Evolutionary conservation across 30 jellyfish, hydroid and myxozoan genomes (phyloP).

Genomic region (Phacellophora camtschatica): DNA sequence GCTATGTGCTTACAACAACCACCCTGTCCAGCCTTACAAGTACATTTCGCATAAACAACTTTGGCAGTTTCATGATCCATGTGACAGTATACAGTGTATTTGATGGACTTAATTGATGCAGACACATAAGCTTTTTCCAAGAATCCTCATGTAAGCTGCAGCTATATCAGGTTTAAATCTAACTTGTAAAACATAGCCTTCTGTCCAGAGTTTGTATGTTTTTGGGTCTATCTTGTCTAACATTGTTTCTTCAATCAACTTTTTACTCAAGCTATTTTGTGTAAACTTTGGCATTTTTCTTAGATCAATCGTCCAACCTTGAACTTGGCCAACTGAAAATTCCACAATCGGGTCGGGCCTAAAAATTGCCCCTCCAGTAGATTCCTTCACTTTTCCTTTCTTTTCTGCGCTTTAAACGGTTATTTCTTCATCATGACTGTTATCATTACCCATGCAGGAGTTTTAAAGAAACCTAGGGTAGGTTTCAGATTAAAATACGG

Average conservation of each 20-base stretch:
- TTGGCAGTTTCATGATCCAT: not conserved
- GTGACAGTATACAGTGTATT: not conserved
- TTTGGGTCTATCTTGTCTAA: not conserved
- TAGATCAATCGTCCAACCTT: not conserved
- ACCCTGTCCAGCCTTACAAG: constrained; percentile 47
- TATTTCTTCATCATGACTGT: not conserved
- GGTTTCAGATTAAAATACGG: not conserved
- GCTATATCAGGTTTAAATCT: no score
- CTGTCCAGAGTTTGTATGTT: no score
- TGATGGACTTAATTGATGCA: constrained; percentile 6
- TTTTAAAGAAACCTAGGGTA: not conserved
- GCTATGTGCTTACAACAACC: constrained; percentile 66
- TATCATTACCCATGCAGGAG: not conserved
- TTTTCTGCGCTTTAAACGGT: not conserved
- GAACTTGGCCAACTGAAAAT: not conserved
- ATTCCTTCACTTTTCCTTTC: not conserved
- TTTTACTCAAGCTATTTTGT: not conserved
- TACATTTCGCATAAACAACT: not conserved
- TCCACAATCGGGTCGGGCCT: not conserved
- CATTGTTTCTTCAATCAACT: not conserved
- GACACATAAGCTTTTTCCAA: no score
- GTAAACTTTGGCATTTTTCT: not conserved
- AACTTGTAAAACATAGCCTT: no score
- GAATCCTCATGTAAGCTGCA: no score
- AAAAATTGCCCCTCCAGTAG: not conserved